Percentiles rank a stretch among this genome's conserved stretches.
Conservation (phyloP, 2,113 vertebrate genomes). For the Ammodytes dubius region DNA sequence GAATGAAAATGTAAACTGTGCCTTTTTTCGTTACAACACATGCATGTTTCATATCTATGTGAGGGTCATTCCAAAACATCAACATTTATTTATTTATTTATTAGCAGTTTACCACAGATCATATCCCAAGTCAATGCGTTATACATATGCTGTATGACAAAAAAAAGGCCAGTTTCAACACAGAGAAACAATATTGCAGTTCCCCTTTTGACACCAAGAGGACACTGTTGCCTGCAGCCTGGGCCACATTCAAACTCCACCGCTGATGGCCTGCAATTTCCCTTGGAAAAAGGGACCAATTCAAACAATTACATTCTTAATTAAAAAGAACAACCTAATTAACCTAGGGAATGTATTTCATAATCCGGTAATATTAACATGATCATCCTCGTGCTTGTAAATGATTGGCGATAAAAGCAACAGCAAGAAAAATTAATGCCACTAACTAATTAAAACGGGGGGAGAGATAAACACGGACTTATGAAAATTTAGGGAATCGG, state of each 20-base stretch:
- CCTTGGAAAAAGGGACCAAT: slow-evolving; percentile 75
- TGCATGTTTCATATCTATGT: background rate
- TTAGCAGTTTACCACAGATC: slow-evolving; percentile 22
- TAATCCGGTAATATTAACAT: slow-evolving; percentile 81
- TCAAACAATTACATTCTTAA: slow-evolving; percentile 81
- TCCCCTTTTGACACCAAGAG: slow-evolving; percentile 58
- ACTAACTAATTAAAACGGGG: slow-evolving; percentile 82
- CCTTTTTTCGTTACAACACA: background rate
- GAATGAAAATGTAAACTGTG: background rate
- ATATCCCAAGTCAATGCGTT: slow-evolving; percentile 26
- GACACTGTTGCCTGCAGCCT: slow-evolving; percentile 76
- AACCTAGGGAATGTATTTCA: slow-evolving; percentile 80
- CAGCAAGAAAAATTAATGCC: slow-evolving; percentile 78
- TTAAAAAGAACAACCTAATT: slow-evolving; percentile 86
- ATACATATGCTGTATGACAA: background rate
- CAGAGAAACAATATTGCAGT: slow-evolving; percentile 16
- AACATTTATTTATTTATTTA: background rate
- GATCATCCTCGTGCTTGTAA: slow-evolving; percentile 80
- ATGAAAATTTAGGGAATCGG: slow-evolving; percentile 68
- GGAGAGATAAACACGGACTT: slow-evolving; percentile 81
- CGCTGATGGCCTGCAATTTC: slow-evolving; percentile 61
- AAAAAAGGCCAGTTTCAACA: slow-evolving; percentile 28
- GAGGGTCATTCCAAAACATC: background rate
- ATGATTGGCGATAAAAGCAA: slow-evolving; percentile 82
- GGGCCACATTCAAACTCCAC: slow-evolving; percentile 10